Base-by-base conservation (phyloP, 37 sponge, comb jelly and placozoan species). In the Cliona cf. orientalis region DNA sequence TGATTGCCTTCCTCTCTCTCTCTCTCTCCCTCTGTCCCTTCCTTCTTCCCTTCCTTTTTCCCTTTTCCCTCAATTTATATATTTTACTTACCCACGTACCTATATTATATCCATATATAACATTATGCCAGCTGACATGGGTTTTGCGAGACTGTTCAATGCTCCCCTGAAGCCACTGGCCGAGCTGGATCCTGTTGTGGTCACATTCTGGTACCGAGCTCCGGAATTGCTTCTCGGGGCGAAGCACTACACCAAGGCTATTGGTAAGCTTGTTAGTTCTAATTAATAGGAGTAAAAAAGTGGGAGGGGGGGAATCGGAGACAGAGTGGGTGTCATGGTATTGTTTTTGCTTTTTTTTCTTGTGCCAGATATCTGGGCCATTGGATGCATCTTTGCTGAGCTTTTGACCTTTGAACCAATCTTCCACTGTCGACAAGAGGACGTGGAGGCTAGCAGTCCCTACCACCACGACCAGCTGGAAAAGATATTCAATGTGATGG, bases 101-200 rank as follows among this genome's bases (percentile, higher is more conserved):
- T n/a, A n/a, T n/a, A n/a, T n/a, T n/a, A n/a, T n/a, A 2, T 11
- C 25, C 28, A 3, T 21, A 5, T 25, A 34, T 76, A 3, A n/a
- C n/a, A n/a, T n/a, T n/a, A n/a, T n/a, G n/a, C n/a, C 72, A 92
- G 96, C 99, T 56, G 99, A 98, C 72, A 98, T 98, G 99, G 99
- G 99, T 21, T 98, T 98, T 91, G 99, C 96, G 28, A 80, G 99
- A 0, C 79, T 95, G 58, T 98, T 98, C 72, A 93, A 95, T 70
- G 87, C 94, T 69, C 99, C 99, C 25, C 85, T 98, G 59, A 98
- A 98, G 82, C 99, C 99, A 0, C 86, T 98, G 66, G 99, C 99
- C n/a, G 96, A 95, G 12, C 88, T 95, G 77, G 99, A 98, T 56
- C 99, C 99, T 28, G 99, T 98, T 57, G 99, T 98, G 57, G 99